Evolutionary conservation across 2,888 invertebrate genomes (phyloP), one percentile per base, ranked within the genome.

Genomic region (Latrodectus elegans): DNA sequence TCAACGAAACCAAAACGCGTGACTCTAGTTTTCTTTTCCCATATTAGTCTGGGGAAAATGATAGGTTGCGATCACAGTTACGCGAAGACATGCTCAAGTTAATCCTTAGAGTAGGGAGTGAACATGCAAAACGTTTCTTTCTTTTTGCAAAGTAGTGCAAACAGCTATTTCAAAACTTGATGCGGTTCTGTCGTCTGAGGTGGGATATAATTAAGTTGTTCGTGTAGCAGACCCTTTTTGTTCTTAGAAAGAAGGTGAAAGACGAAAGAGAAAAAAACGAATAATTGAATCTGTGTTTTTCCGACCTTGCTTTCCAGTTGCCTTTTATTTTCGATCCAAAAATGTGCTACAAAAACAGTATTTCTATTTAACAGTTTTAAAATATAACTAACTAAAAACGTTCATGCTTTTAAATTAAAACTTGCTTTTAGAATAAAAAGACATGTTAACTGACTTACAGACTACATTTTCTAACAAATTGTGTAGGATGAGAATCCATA

Each of bases 101-200:
- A 60, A 67, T 74, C 60, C 38, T 38, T 38, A 38, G 38, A 38
- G 38, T 64, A 72, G 76, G 65, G 76, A 70, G 77, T 77, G 76
- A 65, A 64, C 84, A 77, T 71, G 51, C 75, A 73, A 76, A 65
- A 52, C 38, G 22, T 17, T 10, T 65, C 49, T 74, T 78, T 78
- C 84, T 53, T 67, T 53, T 72, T 68, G 53, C 72, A 77, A 77
- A 77, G 60, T 84, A 51, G 72, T 72, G 76, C 76, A 84, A 72
- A 77, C 77, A 72, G 68, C 38, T 26, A 68, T 74, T 52, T 67
- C 52, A 68, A 74, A 82, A 74, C 52, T 10, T 53, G 9, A 17
- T 68, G 74, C 67, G 74, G 74, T 55, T 55, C 15, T n/a, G 6
- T 15, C 68, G 55, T 52, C 49, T 72, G n/a, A 68, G 73, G 3